Conservation (phyloP, 2,888 invertebrate species). For the Tenodera sinensis region DNA sequence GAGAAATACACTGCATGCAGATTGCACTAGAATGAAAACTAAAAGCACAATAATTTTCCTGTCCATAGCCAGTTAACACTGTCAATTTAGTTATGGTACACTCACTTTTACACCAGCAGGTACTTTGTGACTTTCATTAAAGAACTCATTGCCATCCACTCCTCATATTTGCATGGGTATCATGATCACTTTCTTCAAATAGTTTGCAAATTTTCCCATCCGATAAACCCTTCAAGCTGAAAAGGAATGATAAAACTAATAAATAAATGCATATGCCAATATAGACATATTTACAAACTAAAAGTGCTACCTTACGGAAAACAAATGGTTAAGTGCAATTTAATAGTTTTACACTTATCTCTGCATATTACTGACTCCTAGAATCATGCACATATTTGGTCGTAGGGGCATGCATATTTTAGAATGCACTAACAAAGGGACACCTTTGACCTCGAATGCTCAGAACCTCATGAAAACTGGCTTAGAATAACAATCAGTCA, state of each 20-base stretch:
- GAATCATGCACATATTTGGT: background rate
- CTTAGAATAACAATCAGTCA: too few species aligned
- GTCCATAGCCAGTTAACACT: too few species aligned
- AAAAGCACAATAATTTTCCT: too few species aligned
- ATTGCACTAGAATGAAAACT: too few species aligned
- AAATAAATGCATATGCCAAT: background rate
- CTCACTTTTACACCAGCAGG: background rate
- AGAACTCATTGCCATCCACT: background rate
- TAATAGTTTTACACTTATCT: background rate
- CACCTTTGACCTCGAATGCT: too few species aligned
- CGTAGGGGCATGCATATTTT: background rate
- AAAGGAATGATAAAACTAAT: background rate
- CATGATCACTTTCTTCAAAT: background rate
- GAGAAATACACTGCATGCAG: too few species aligned
- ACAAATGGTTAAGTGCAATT: background rate
- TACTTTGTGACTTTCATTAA: background rate
- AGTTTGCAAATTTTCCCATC: background rate
- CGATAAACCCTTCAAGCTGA: background rate
- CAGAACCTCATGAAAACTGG: too few species aligned
- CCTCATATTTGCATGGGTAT: background rate
- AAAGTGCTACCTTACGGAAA: background rate
- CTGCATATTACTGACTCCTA: background rate
- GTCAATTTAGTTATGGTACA: too few species aligned
- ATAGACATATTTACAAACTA: background rate
- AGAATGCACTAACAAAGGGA: background rate